These are phyloP conservation scores for Cervus canadensis DNA, from an alignment of 2,113 vertebrate genomes.

Conservation along the genomic window DNA sequence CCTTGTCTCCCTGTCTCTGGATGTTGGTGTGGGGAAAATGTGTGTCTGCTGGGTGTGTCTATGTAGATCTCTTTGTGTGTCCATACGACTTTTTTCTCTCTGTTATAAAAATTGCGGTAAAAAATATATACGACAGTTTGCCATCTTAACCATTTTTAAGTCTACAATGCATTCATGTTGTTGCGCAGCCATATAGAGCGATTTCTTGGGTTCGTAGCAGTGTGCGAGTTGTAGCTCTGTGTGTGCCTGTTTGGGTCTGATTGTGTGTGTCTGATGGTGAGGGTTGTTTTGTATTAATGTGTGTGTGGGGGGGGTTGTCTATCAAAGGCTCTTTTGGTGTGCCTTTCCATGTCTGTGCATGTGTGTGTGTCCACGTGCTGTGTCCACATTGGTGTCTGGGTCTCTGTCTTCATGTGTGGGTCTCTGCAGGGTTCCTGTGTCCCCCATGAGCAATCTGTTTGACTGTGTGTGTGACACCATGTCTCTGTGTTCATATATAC, in stretches of 20 bases:
- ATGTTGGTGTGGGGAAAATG: background rate
- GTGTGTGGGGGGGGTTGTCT: background rate
- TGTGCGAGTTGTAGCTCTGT: background rate
- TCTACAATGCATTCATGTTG: background rate
- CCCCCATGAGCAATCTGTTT: background rate
- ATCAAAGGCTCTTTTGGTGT: background rate
- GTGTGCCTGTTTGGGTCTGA: background rate
- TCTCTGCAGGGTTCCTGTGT: background rate
- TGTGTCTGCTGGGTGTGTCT: background rate
- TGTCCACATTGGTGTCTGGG: background rate
- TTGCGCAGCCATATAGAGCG: background rate
- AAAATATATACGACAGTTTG: background rate
- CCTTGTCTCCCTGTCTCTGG: background rate
- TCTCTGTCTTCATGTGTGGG: background rate
- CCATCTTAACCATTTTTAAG: background rate
- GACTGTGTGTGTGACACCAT: background rate
- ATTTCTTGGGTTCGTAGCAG: background rate
- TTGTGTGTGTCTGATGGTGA: background rate
- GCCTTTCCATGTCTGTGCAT: background rate
- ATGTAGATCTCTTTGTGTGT: background rate
- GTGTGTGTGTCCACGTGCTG: background rate
- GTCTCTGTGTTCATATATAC: background rate
- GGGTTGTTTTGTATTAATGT: background rate
- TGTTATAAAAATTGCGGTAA: background rate
- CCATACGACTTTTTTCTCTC: background rate